Evolutionary conservation across 1,140 invertebrate species (phyloP).

Genomic region (Dendroctonus valens): DNA sequence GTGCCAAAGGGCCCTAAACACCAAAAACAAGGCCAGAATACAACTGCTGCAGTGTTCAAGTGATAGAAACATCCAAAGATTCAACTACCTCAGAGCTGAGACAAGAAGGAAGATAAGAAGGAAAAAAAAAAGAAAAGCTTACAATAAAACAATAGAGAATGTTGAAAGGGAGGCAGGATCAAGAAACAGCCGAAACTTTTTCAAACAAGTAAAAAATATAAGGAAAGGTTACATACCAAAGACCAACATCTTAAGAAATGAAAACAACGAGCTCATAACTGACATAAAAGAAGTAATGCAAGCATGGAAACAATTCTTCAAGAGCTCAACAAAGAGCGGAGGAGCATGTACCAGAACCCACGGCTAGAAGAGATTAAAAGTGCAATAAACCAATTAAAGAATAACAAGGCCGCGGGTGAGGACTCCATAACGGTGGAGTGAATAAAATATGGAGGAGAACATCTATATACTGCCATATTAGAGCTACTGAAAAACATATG

Average conservation of each 20-base stretch:
- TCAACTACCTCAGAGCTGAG: conserved; percentile 8
- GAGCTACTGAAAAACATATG: too few relatives aligned
- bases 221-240: conserved; percentile 1
- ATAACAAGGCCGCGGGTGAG: not conserved
- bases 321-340: conserved; percentile 7
- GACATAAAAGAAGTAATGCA: conserved; percentile 15
- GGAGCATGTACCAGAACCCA: conserved; percentile 9
- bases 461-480: too few relatives aligned
- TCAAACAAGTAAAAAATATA: conserved; percentile 15
- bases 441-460: too few relatives aligned
- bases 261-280: conserved; percentile 18
- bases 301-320: conserved; percentile 9
- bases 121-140: conserved; percentile 22
- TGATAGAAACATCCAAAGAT: not conserved
- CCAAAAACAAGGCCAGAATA: conserved; percentile 17
- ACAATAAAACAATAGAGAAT: conserved; percentile 13
- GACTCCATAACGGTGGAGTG: not conserved
- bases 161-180: not conserved
- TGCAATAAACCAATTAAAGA: conserved; percentile 5
- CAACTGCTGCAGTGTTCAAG: not conserved
- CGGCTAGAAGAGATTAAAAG: conserved; percentile 8
- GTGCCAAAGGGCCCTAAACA: conserved; percentile 11
- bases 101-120: conserved; percentile 14
- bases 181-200: conserved; percentile 15
- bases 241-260: conserved; percentile 10